Evolutionary conservation across 2,797 vertebrate genomes (phyloP).

Genomic region (Mallotus villosus): DNA sequence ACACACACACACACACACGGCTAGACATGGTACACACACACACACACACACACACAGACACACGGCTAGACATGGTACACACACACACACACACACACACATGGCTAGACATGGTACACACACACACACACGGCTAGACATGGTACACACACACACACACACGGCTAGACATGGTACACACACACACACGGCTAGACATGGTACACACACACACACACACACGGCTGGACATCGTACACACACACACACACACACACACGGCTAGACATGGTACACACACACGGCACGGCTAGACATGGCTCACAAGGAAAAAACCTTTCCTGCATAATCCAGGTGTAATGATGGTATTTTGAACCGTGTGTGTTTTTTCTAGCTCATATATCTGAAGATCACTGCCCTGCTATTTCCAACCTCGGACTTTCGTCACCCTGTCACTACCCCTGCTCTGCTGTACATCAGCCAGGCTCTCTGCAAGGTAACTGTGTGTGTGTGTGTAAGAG

Average conservation of each 20-base stretch:
- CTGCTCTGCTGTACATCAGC: constrained; percentile 87
- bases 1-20: too few species aligned
- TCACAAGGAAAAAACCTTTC: not conserved
- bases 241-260: too few species aligned
- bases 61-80: constrained; percentile 82
- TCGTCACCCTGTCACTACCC: constrained; percentile 91
- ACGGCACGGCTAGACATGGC: not conserved
- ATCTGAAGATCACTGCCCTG: constrained; percentile 84
- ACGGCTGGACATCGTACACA: not conserved
- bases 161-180: not conserved
- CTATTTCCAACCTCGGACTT: constrained; percentile 95
- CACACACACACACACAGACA: not conserved
- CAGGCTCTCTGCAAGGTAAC: constrained; percentile 89
- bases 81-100: too few species aligned
- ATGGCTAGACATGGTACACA: not conserved
- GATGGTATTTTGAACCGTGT: not conserved
- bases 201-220: constrained; percentile 58
- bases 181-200: constrained; percentile 81
- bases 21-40: constrained; percentile 79
- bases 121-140: constrained; percentile 80
- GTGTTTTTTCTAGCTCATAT: constrained; percentile 77
- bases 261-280: constrained; percentile 79
- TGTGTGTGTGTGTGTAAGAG: constrained; percentile 3
- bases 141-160: constrained; percentile 66
- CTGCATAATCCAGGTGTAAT: not conserved